Base-by-base conservation (phyloP, 2,888 invertebrate genomes). In the Phaonia tiefii region DNA sequence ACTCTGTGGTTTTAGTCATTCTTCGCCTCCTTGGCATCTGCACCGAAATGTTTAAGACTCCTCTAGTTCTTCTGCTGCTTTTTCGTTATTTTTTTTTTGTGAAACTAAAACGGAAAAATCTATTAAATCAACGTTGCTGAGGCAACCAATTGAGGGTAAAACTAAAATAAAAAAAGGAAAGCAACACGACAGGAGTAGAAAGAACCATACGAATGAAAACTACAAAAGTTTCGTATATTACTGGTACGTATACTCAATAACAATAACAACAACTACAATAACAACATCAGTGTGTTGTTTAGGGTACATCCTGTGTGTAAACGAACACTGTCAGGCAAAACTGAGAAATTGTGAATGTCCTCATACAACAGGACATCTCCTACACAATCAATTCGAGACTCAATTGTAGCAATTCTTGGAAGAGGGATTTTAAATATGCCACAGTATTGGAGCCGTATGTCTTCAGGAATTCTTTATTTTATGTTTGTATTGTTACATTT, bases 81-180 rank as follows among this genome's bases (percentile, higher is more conserved):
- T 60, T 39, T 39, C 39, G 60, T 60, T 17, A 31, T 7, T 20
- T 60, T 31, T 26, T 71, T 72, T 69, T 87, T 51, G 69, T 78
- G 75, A 66, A 67, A 81, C 17, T 66, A 78, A 81, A 60, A 72
- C 81, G 89, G 88, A 89, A 89, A 89, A 88, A 89, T 90, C 89
- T 89, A 90, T 90, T 89, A 89, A 90, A 89, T 89, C 90, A 90
- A 88, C 90, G 90, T 89, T 90, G 87, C 89, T 87, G 56, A 86
- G 89, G 88, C 87, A 88, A 89, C 89, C 89, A 86, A 89, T 88
- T 87, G 90, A 87, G 90, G 90, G 87, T 88, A 90, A 60, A 89
- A 90, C 90, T 88, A 89, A 86, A 83, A 71, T 74, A 76, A 82
- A 69, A 78, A 44, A 15, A 44, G 49, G 46, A 65, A 20, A 20